Conservation (phyloP, 2,888 invertebrate species). For the Polylopha cassiicola region DNA sequence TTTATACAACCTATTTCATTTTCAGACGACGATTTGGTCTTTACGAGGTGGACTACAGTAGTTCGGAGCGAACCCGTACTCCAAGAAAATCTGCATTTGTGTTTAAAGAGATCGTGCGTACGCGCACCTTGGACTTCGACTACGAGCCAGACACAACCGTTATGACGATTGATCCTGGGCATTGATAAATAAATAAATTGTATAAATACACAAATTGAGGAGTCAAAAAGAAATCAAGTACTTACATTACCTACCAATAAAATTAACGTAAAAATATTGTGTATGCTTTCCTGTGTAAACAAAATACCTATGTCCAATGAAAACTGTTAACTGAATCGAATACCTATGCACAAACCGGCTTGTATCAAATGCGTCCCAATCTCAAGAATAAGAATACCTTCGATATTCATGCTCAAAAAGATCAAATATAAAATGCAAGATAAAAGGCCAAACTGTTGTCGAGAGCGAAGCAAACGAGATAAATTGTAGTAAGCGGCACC, state of each 20-base stretch:
- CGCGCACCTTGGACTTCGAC: slow-evolving; percentile 27
- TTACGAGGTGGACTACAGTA: slow-evolving; percentile 76
- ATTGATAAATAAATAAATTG: neutral
- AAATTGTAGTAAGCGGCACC: slow-evolving; percentile 39
- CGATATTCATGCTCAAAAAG: slow-evolving; percentile 4
- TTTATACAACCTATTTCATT: neutral
- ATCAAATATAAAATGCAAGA: slow-evolving; percentile 11
- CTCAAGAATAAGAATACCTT: no score
- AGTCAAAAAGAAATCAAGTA: no score
- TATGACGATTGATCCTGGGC: slow-evolving; percentile 18
- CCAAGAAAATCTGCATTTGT: slow-evolving; percentile 74
- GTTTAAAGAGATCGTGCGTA: slow-evolving; percentile 56
- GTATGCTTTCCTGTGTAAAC: no score
- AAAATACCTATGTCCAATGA: no score
- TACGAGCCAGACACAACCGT: slow-evolving; percentile 6
- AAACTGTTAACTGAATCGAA: no score
- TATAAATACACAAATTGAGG: no score
- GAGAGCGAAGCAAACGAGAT: slow-evolving; percentile 29
- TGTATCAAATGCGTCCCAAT: no score
- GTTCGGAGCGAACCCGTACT: slow-evolving; percentile 68
- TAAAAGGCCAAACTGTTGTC: slow-evolving; percentile 15
- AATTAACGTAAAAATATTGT: no score
- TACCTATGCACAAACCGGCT: no score
- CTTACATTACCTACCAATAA: no score
- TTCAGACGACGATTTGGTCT: slow-evolving; percentile 78